Evolutionary conservation across 2,113 vertebrate genomes (phyloP).

Genomic region (Theristicus caerulescens): DNA sequence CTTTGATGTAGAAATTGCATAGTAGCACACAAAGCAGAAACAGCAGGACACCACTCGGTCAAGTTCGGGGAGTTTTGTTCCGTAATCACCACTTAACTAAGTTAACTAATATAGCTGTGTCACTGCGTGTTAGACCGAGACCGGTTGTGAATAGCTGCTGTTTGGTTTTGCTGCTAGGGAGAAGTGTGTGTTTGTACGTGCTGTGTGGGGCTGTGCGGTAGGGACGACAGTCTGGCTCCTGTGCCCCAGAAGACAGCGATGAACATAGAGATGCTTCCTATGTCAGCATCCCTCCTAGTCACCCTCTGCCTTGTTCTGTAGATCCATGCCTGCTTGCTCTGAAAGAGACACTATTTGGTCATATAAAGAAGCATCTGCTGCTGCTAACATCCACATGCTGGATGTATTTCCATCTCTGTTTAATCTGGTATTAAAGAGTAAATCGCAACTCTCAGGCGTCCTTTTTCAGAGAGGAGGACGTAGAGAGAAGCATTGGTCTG

Average conservation of each 20-base stretch:
- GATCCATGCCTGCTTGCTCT: background rate
- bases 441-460: background rate
- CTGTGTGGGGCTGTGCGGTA: background rate
- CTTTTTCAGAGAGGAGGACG: background rate
- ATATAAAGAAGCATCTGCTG: background rate
- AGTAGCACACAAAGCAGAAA: conserved; percentile 31
- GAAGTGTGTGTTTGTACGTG: background rate
- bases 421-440: background rate
- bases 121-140: background rate
- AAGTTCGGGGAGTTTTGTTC: background rate
- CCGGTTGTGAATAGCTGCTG: background rate
- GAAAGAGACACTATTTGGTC: background rate
- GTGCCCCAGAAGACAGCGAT: background rate
- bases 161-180: background rate
- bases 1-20: conserved; percentile 62
- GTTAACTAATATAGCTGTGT: background rate
- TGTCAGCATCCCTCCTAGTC: background rate
- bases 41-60: background rate
- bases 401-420: background rate
- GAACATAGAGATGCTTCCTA: background rate
- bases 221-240: background rate
- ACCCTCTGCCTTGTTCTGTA: background rate
- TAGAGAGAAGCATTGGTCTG: background rate
- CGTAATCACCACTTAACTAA: conserved; percentile 27
- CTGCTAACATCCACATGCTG: background rate